A percentile compares a stretch with the other conserved stretches of the same genome.
phyloP scores from a whole-genome alignment of 2,888 invertebrate species.

The Anorthoa munda region DNA sequence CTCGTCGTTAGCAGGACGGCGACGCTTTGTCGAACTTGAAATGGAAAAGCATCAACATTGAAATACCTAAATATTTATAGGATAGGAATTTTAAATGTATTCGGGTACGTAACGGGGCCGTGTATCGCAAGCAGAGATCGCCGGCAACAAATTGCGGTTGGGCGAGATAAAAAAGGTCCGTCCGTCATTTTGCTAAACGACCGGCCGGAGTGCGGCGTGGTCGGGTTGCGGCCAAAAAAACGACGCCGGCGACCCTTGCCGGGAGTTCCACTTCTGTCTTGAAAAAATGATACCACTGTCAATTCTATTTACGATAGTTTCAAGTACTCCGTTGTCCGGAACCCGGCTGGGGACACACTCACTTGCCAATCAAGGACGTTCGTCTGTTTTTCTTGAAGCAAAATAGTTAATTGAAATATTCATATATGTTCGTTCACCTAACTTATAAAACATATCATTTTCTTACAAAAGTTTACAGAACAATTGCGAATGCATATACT shows the following conservation, averaged over 20 bases:
- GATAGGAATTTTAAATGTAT: conserved; percentile 83
- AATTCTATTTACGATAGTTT: conserved; percentile 81
- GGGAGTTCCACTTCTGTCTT: conserved; percentile 73
- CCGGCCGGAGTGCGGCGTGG: conserved; percentile 78
- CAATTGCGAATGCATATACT: neutral
- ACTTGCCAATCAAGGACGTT: conserved; percentile 19
- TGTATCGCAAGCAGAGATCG: conserved; percentile 87
- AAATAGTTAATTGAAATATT: conserved; percentile 9
- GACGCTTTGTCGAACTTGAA: conserved; percentile 58
- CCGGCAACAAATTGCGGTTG: conserved; percentile 89
- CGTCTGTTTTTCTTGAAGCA: neutral
- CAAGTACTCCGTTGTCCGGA: conserved; percentile 62
- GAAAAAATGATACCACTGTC: conserved; percentile 83
- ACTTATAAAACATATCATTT: neutral
- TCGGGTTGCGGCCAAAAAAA: conserved; percentile 80
- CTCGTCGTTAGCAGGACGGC: conserved; percentile 47
- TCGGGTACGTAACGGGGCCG: conserved; percentile 75
- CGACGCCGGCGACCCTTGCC: conserved; percentile 75
- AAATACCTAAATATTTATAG: conserved; percentile 82
- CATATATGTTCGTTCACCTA: neutral
- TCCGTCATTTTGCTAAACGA: conserved; percentile 90
- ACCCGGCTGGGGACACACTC: conserved; percentile 22
- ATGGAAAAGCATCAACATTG: conserved; percentile 76
- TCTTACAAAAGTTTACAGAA: conserved; percentile 1
- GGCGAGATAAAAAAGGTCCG: conserved; percentile 90